These are phyloP conservation scores for Apamea anceps DNA, from an alignment of 2,888 invertebrate species.

Conservation along the genomic window DNA sequence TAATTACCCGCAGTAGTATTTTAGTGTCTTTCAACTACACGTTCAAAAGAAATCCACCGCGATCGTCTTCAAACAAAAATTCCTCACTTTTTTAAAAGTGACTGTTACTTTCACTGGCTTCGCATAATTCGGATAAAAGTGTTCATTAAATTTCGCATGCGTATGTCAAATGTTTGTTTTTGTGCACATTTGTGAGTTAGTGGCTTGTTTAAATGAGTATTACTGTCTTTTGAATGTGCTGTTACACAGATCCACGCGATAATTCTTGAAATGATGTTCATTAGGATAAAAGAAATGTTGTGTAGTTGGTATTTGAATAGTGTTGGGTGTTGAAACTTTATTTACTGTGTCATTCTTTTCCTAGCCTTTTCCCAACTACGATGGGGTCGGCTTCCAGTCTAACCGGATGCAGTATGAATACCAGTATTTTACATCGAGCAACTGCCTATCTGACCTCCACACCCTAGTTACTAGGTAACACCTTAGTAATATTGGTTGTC, in stretches of 20 bases:
- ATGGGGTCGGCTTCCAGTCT: background rate
- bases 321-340: conserved; percentile 14
- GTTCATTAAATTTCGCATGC: conserved; percentile 37
- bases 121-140: conserved; percentile 47
- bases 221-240: conserved; percentile 19
- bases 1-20: conserved; percentile 2
- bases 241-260: conserved; percentile 37
- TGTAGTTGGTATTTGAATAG: conserved; percentile 1
- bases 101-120: conserved; percentile 54
- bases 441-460: too few species aligned
- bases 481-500: too few species aligned
- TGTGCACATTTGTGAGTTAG: conserved; percentile 10
- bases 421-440: background rate
- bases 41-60: background rate
- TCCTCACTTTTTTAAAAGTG: conserved; percentile 42
- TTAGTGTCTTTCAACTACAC: conserved; percentile 14
- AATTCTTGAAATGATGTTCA: conserved; percentile 1
- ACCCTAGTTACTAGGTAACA: too few species aligned
- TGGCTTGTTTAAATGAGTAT: conserved; percentile 14
- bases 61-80: conserved; percentile 24
- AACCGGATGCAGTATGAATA: background rate
- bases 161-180: conserved; percentile 34
- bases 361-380: background rate
- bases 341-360: background rate
- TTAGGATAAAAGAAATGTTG: conserved; percentile 1